Evolutionary conservation across 2,888 invertebrate genomes (phyloP).

Genomic region (Dryomyza anilis): DNA sequence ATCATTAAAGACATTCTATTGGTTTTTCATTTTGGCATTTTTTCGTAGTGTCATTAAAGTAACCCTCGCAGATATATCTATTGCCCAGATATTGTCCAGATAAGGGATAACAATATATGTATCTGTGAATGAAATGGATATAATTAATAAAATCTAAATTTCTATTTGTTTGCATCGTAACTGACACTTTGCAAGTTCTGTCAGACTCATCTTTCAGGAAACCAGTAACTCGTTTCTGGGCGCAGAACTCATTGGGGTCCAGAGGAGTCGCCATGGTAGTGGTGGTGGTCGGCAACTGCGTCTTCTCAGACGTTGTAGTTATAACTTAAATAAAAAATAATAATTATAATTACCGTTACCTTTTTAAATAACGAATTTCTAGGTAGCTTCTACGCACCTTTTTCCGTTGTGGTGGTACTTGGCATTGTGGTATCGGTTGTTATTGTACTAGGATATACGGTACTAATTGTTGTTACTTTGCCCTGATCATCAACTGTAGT

Average conservation of each 20-base stretch:
- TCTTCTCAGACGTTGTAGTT: not conserved
- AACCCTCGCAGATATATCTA: slow-evolving; percentile 33
- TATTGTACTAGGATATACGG: no score
- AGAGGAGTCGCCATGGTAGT: not conserved
- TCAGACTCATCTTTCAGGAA: slow-evolving; percentile 10
- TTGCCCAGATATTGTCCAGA: slow-evolving; percentile 41
- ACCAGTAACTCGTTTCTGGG: not conserved
- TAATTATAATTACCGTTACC: no score
- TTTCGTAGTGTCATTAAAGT: slow-evolving; percentile 34
- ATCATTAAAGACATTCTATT: not conserved
- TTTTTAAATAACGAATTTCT: no score
- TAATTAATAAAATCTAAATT: not conserved
- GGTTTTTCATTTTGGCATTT: slow-evolving; percentile 31
- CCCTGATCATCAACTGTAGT: not conserved
- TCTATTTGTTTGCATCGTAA: no score
- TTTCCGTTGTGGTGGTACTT: not conserved
- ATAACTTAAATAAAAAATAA: no score
- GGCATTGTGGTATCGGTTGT: not conserved
- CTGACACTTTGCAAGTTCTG: slow-evolving; percentile 6
- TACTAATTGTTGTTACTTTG: not conserved
- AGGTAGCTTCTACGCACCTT: not conserved
- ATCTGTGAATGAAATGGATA: not conserved
- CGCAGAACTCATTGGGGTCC: not conserved
- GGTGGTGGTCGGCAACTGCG: not conserved
- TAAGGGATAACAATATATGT: slow-evolving; percentile 37